Base-by-base conservation (phyloP, 2,888 invertebrate genomes). In the Acheta domesticus region DNA sequence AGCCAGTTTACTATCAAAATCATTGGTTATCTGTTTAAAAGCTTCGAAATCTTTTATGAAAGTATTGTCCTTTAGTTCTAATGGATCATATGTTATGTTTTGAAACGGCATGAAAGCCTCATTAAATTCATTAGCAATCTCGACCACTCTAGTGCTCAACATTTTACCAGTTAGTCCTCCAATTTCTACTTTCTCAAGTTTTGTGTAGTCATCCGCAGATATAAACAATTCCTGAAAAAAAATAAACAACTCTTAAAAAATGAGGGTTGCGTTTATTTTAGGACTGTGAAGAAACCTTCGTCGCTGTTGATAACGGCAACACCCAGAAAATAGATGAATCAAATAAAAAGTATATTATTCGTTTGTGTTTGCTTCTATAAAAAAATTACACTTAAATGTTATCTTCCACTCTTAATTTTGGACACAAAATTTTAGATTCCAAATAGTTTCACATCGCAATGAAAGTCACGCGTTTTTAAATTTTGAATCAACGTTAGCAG, bases 131-230 rank as follows among this genome's bases (percentile, higher is more conserved):
- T 86, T 84, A 83, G 85, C 81, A 3, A 85, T 80, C 73, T 88
- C 86, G n/a, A 19, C 84, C 2, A 91, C 87, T 80, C 89, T 90
- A 1, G 87, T 85, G 79, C 90, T 90, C 19, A 93, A 87, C 36
- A 87, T 88, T 82, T 91, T 91, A 1, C 93, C 93, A 80, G 90
- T 89, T 12, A 92, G 85, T 0, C 93, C 95, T 74, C 93, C 92
- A 80, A 95, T 90, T 85, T 94, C 94, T 1, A 96, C 91, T 85
- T 95, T 96, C 86, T 98, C 97, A 81, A 97, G 86, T 85, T 96
- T 96, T 75, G 92, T 87, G 86, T 96, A 96, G 85, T 97, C 97
- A 3, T 92, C 88, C 0, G 93, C 93, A 0, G 93, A 92, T 75
- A 92, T 91, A 82, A 97, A 91, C 82, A 97, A 89, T 2, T 88